Percentiles rank a stretch among this genome's conserved stretches.
Evolutionary conservation across 2,888 invertebrate genomes (phyloP).

Genomic region (Spatulosminthurus flaviceps): DNA sequence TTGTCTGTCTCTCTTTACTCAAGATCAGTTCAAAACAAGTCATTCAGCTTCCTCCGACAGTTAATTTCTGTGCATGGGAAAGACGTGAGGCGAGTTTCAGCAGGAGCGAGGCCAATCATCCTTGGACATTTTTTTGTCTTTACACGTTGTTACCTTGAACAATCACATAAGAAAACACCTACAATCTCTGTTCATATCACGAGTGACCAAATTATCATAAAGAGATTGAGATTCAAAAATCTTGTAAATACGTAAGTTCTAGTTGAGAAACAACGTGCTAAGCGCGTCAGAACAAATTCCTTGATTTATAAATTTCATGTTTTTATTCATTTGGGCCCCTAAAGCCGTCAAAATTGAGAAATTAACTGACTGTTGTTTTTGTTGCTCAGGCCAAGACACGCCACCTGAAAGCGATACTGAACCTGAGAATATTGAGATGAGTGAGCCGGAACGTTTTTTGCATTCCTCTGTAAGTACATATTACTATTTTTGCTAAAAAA

Average conservation of each 20-base stretch:
- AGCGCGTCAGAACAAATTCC: no score
- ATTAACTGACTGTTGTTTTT: constrained; percentile 26
- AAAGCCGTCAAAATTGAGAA: constrained; percentile 33
- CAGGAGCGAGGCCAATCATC: not conserved
- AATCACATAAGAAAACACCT: not conserved
- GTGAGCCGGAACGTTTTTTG: constrained; percentile 18
- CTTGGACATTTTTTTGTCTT: not conserved
- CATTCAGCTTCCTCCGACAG: no score
- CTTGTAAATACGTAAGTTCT: not conserved
- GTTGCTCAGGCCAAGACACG: constrained; percentile 16
- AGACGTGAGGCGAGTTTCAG: not conserved
- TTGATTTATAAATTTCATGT: no score
- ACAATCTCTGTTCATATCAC: not conserved
- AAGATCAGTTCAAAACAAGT: no score
- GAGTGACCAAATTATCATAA: constrained; percentile 29
- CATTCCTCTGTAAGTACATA: constrained; percentile 33
- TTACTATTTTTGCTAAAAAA: not conserved
- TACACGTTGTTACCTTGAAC: not conserved
- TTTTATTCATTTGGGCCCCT: not conserved
- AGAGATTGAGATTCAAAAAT: constrained; percentile 21
- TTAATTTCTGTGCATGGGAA: no score
- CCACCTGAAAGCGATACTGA: not conserved
- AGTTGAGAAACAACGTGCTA: no score
- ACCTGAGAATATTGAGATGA: not conserved
- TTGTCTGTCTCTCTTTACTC: no score